A percentile compares a stretch with the other conserved stretches of the same genome.
Conservation (phyloP, 2,797 vertebrate genomes). For the Neomorphus geoffroyi region DNA sequence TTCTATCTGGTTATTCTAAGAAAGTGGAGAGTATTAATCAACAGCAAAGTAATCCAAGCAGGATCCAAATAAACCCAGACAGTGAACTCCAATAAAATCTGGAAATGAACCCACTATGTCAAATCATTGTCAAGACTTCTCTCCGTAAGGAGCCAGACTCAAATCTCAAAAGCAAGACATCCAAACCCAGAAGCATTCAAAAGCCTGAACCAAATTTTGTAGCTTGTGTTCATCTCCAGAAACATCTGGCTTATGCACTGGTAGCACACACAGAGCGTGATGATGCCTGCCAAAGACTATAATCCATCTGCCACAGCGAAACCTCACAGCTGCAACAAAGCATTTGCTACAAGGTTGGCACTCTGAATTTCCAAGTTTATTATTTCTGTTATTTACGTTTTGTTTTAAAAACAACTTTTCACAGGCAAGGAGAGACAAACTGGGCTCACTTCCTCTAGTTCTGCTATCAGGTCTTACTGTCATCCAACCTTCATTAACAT, state of each 20-base stretch:
- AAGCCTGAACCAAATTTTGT: background rate
- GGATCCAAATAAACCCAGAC: background rate
- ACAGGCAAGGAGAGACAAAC: background rate
- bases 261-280: background rate
- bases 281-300: background rate
- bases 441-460: background rate
- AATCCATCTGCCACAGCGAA: background rate
- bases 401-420: background rate
- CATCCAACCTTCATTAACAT: background rate
- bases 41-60: conserved; percentile 2
- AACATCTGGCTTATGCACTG: background rate
- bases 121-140: conserved; percentile 4
- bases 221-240: background rate
- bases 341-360: background rate
- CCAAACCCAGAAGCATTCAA: background rate
- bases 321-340: background rate
- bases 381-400: background rate
- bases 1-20: conserved; percentile 94
- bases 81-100: conserved; percentile 4
- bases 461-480: background rate
- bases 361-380: background rate
- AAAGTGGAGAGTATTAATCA: conserved; percentile 46
- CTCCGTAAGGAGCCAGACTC: background rate
- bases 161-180: background rate
- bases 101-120: background rate